Base-by-base conservation (phyloP, 2,797 vertebrate species). In the Acipenser transmontanus region DNA sequence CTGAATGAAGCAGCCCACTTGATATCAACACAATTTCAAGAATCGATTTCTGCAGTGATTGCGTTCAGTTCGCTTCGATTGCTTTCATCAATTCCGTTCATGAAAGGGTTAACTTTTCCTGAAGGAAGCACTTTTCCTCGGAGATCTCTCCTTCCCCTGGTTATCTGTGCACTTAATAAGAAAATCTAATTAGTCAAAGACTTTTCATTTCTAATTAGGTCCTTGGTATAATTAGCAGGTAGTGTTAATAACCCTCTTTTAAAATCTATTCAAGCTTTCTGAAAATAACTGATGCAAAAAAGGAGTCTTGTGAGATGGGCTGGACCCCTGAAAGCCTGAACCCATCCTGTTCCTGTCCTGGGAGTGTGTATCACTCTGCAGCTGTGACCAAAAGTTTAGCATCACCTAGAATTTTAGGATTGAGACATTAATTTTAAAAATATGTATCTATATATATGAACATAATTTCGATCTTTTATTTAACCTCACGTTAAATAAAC, bases 211-310 rank as follows among this genome's bases (percentile, higher is more conserved):
- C 91, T 98, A 96, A 98, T 98, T 95, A 96, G 93, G 87, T 94
- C 90, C 92, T 94, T 93, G 94, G 94, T 92, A 93, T 95, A 95
- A 97, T 94, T 95, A 93, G 90, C 92, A 92, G 92, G 93, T 96
- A 90, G 93, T 95, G 93, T 92, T 94, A 95, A 97, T 98, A 97
- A 95, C 91, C 91, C 91, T 92, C 89, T 94, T 98, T 95, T 89
- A 87, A 89, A 89, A 85, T 79, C 87, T 89, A 90, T 90, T 91
- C 89, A 88, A 88, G 83, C 84, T 84, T 86, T 89, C 89, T 85
- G 81, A 81, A 84, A 88, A 81, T 82, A 85, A 89, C 84, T 82
- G 83, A 80, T 79, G 17, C 74, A 78, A 84, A 81, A 83, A 77
- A 80, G 82, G 82, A 77, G 84, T 83, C 83, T 82, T 84, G 78